A percentile compares a stretch with the other conserved stretches of the same genome.
Conservation (phyloP, 1,140 invertebrate species). For the Drosophila elegans region DNA sequence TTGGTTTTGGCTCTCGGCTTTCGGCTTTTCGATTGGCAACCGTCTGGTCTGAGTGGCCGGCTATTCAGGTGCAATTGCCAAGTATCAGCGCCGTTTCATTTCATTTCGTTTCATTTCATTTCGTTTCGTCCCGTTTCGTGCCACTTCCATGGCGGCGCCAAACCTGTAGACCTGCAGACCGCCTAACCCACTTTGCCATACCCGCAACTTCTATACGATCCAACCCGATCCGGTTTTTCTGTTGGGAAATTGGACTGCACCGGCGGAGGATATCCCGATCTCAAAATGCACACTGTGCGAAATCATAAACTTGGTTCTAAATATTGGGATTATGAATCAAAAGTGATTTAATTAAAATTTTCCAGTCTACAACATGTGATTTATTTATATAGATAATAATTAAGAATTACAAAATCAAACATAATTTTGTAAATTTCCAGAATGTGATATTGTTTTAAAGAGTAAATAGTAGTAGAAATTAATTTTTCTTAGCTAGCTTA, state of each 20-base stretch:
- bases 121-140: constrained; percentile 14
- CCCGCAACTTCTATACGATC: constrained; percentile 2
- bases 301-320: not conserved
- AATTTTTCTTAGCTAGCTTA: too few species aligned
- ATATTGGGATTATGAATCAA: too few species aligned
- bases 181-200: constrained; percentile 69
- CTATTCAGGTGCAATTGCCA: constrained; percentile 58
- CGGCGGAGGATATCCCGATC: constrained; percentile 62
- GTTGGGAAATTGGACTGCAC: constrained; percentile 44
- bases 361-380: too few species aligned
- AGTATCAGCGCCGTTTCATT: constrained; percentile 53
- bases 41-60: constrained; percentile 9
- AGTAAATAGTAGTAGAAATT: too few species aligned
- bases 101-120: constrained; percentile 44
- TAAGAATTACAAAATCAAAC: too few species aligned
- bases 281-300: constrained; percentile 5
- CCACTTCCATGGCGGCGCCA: too few species aligned
- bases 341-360: too few species aligned
- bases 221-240: constrained; percentile 60
- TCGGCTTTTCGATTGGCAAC: constrained; percentile 59
- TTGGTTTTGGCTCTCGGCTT: constrained; percentile 28
- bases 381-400: too few species aligned
- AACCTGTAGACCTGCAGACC: constrained; percentile 54
- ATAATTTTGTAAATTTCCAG: too few species aligned
- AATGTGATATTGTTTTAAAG: too few species aligned